Base-by-base conservation (phyloP, 1,140 invertebrate genomes). In the Drosophila mojavensis region DNA sequence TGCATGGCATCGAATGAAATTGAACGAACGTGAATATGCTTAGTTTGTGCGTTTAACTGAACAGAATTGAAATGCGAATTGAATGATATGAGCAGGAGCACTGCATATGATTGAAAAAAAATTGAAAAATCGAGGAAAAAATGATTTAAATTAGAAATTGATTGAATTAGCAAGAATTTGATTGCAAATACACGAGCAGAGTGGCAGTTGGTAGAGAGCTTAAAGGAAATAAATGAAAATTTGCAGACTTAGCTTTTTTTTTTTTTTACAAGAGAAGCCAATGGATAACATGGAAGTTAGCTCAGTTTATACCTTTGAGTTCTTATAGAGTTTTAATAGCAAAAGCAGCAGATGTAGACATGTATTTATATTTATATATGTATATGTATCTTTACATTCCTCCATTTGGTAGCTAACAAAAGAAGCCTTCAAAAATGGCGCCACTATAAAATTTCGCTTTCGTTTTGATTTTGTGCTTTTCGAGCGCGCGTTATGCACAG, bases 401-500 rank as follows among this genome's bases (percentile, higher is more conserved):
- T 47, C 41, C 4, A 59, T 13, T n/a, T 7, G 54, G 17, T 13
- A 24, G 13, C 36, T 56, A 41, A 24, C 20, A 36, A 26, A 48
- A 28, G 4, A 51, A 41, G 43, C 45, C n/a, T 30, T 15, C 17
- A 45, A 39, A 17, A 61, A 24, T 53, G 65, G 54, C 64, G 64
- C 43, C 64, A 39, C 10, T 9, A 39, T 13, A 66, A 47, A 61
- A 53, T 75, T 71, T 71, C 30, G 26, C 48, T 60, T 71, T 71
- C 47, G 30, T 65, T 60, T 55, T 48, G 54, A 60, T 55, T 48
- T 47, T 17, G 36, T 69, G 26, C 33, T 63, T 47, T 5, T 33
- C 41, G 51, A 48, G 30, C 30, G 20, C 17, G 17, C 17, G 17
- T 17, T 17, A 17, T 17, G 17, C 17, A 17, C 13, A 20, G 43